These are phyloP conservation scores for Amphiduros pacificus DNA, from an alignment of 2,888 invertebrate species.

Conservation along the genomic window DNA sequence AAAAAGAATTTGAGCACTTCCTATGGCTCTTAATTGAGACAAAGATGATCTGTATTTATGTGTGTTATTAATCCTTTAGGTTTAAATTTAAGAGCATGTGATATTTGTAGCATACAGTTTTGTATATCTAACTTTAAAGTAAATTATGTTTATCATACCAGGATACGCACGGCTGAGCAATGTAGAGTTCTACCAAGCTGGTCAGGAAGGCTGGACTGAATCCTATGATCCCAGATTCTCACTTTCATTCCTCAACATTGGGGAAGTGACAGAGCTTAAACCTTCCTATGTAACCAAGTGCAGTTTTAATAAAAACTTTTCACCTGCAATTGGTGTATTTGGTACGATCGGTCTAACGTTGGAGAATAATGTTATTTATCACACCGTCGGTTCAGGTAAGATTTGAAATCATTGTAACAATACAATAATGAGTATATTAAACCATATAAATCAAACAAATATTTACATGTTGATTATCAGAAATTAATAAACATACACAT, in stretches of 20 bases:
- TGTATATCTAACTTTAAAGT: too few species aligned
- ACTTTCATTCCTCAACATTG: conserved; percentile 40
- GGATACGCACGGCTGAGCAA: conserved; percentile 47
- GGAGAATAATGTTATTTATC: conserved; percentile 45
- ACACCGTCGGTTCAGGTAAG: conserved; percentile 42
- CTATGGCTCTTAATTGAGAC: too few species aligned
- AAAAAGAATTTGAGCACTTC: too few species aligned
- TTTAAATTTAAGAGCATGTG: not conserved
- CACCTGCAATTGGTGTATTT: conserved; percentile 46
- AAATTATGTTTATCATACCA: not conserved
- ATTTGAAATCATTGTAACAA: too few species aligned
- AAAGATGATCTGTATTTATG: not conserved
- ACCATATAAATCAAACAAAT: too few species aligned
- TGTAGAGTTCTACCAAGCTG: conserved; percentile 46
- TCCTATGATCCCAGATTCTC: conserved; percentile 46
- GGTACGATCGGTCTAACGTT: conserved; percentile 37
- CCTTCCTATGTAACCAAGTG: conserved; percentile 41
- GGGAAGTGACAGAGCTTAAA: conserved; percentile 30
- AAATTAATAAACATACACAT: too few species aligned
- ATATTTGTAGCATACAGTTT: too few species aligned
- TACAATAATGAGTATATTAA: too few species aligned
- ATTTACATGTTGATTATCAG: too few species aligned
- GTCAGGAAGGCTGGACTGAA: conserved; percentile 45
- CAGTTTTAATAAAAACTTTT: conserved; percentile 44
- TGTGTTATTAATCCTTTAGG: not conserved